These are phyloP conservation scores for Ceyx margarethae DNA, from an alignment of 2,113 vertebrate species.

Conservation along the genomic window DNA sequence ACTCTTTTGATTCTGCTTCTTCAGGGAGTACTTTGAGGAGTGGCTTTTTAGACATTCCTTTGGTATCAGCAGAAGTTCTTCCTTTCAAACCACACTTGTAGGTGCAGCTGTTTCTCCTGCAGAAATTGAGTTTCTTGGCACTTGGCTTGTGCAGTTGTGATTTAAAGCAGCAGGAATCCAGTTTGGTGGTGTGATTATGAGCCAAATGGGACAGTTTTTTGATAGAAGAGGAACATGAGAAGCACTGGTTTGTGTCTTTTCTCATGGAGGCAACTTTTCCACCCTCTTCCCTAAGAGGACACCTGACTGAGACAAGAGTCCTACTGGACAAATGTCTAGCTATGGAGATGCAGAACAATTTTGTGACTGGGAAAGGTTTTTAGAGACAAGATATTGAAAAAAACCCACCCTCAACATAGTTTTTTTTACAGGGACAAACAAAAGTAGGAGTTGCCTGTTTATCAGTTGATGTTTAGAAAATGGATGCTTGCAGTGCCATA, in stretches of 20 bases:
- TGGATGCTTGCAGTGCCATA: neutral
- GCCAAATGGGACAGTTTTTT: neutral
- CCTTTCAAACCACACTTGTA: neutral
- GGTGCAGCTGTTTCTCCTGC: neutral
- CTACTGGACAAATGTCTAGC: neutral
- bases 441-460: neutral
- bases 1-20: neutral
- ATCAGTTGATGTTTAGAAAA: neutral
- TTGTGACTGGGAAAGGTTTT: neutral
- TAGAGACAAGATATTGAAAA: neutral
- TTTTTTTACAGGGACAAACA: neutral
- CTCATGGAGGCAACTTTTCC: neutral
- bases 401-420: neutral
- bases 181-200: neutral
- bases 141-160: neutral
- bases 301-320: neutral
- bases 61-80: conserved; percentile 11
- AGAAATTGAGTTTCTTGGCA: neutral
- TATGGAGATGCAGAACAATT: neutral
- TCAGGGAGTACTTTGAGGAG: conserved; percentile 41
- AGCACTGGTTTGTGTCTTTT: neutral
- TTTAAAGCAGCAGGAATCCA: neutral
- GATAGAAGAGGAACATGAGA: neutral
- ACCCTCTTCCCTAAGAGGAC: neutral
- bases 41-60: conserved; percentile 52